Conservation (phyloP, 1,140 invertebrate species). For the Thrips palmi region DNA sequence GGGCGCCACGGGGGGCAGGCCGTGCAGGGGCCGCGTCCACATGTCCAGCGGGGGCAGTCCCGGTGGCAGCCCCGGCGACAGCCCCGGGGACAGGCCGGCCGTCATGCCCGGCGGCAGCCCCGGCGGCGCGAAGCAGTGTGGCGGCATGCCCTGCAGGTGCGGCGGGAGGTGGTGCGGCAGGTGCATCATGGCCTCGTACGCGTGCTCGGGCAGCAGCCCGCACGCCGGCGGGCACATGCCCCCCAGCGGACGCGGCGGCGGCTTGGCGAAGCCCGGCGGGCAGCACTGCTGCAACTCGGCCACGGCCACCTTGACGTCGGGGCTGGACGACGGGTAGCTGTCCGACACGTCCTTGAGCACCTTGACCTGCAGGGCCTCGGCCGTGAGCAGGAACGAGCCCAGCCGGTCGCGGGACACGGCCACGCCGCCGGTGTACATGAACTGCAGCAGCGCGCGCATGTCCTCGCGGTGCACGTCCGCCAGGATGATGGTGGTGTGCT, state of each 20-base stretch:
- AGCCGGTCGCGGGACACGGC: conserved; percentile 31
- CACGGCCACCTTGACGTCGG: too few species aligned
- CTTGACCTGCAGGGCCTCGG: conserved; percentile 31
- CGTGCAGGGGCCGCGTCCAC: too few species aligned
- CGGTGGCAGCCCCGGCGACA: neutral
- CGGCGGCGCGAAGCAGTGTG: neutral
- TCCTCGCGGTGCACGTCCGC: conserved; percentile 33
- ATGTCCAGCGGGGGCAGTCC: neutral
- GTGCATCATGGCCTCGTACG: conserved; percentile 3
- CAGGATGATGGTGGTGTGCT: conserved; percentile 34
- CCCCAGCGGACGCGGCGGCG: conserved; percentile 7
- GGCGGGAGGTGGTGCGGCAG: neutral
- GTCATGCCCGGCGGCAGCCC: neutral
- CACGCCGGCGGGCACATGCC: neutral
- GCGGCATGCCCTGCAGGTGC: neutral
- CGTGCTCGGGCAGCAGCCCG: conserved; percentile 3
- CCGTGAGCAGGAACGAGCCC: conserved; percentile 31
- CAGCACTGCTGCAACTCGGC: too few species aligned
- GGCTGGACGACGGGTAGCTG: too few species aligned
- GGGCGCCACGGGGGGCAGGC: neutral
- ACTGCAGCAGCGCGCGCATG: conserved; percentile 33
- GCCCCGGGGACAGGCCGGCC: neutral
- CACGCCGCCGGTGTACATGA: conserved; percentile 38
- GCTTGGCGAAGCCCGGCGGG: too few species aligned
- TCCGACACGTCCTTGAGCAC: conserved; percentile 28